Conservation (phyloP, 2,888 invertebrate genomes). For the Odontocolon sp. region DNA sequence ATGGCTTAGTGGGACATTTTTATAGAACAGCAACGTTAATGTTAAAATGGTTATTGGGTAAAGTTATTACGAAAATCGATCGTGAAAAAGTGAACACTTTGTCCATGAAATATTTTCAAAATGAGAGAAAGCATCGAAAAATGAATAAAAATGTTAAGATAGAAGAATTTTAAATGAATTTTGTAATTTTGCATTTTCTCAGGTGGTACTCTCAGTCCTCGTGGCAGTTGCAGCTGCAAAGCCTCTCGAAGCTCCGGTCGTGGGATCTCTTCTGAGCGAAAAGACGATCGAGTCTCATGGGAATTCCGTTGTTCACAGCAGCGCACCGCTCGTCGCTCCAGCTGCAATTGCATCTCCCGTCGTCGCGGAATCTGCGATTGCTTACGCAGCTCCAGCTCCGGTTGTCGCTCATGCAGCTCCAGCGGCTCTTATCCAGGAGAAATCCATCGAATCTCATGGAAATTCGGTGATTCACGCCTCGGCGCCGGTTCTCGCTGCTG, state of each 20-base stretch:
- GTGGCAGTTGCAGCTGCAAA: slow-evolving; percentile 74
- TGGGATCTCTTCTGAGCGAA: slow-evolving; percentile 68
- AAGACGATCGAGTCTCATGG: slow-evolving; percentile 74
- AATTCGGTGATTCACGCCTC: slow-evolving; percentile 80
- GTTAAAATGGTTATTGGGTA: no score
- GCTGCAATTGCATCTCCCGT: slow-evolving; percentile 68
- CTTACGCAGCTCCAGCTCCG: slow-evolving; percentile 67
- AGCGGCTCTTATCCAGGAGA: slow-evolving; percentile 55
- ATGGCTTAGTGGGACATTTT: no score
- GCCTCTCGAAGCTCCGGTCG: slow-evolving; percentile 63
- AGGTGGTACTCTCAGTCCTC: slow-evolving; percentile 75
- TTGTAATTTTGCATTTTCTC: slow-evolving; percentile 18
- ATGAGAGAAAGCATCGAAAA: no score
- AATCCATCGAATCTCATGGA: slow-evolving; percentile 73
- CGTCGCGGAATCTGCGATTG: slow-evolving; percentile 45
- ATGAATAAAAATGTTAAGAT: neutral
- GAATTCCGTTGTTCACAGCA: slow-evolving; percentile 79
- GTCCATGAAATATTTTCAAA: neutral
- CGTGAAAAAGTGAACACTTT: no score
- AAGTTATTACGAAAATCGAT: no score
- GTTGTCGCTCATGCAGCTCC: slow-evolving; percentile 72
- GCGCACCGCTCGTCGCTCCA: slow-evolving; percentile 81
- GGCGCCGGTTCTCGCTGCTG: slow-evolving; percentile 81
- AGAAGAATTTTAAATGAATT: slow-evolving; percentile 1
- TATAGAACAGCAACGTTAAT: no score